These are phyloP conservation scores for Eumaeus atala DNA, from an alignment of 1,140 invertebrate genomes.

Conservation along the genomic window DNA sequence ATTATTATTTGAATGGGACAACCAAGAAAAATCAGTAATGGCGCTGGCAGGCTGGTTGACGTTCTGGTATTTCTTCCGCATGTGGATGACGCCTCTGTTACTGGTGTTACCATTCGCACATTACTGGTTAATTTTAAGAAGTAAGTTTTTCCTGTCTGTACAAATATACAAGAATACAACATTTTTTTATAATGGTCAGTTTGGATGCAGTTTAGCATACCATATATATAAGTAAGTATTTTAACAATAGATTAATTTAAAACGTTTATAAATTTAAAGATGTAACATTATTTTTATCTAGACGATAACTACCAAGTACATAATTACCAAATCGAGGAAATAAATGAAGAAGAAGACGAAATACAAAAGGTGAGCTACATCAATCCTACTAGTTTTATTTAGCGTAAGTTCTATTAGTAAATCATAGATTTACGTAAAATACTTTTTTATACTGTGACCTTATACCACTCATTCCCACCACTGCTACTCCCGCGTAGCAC, in stretches of 20 bases:
- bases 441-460: no score
- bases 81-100: constrained; percentile 59
- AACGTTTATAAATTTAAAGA: neutral
- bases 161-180: no score
- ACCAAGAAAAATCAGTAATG: constrained; percentile 44
- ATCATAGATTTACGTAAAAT: no score
- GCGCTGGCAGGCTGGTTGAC: constrained; percentile 47
- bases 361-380: constrained; percentile 15
- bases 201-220: no score
- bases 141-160: constrained; percentile 30
- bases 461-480: no score
- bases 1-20: constrained; percentile 58
- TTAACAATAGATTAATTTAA: no score
- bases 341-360: constrained; percentile 50
- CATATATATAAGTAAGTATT: no score
- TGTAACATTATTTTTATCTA: constrained; percentile 23
- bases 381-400: neutral
- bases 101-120: constrained; percentile 46
- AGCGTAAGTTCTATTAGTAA: no score
- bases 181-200: no score
- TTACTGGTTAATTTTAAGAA: constrained; percentile 45
- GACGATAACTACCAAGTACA: constrained; percentile 31
- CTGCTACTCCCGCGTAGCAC: no score
- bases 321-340: constrained; percentile 32
- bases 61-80: constrained; percentile 58